A percentile compares a stretch with the other conserved stretches of the same genome.
Conservation (phyloP, 2,888 invertebrate species). For the Protophormia terraenovae region DNA sequence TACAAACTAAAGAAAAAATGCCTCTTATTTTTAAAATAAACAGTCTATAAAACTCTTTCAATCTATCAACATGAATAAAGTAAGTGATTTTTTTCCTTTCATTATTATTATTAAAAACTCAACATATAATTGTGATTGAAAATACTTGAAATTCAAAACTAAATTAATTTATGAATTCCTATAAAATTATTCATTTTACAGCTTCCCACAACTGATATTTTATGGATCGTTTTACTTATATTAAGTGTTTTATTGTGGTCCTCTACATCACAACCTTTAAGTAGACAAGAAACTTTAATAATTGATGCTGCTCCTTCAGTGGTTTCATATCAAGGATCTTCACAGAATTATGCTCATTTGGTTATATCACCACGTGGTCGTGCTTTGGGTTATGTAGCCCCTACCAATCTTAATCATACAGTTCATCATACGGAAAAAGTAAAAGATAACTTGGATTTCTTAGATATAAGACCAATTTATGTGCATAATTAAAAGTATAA, state of each 20-base stretch:
- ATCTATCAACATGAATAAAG: constrained; percentile 62
- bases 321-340: constrained; percentile 78
- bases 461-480: constrained; percentile 75
- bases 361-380: constrained; percentile 78
- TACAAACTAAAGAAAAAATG: constrained; percentile 45
- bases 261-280: constrained; percentile 30
- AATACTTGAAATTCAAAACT: not conserved
- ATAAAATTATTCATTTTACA: constrained; percentile 1
- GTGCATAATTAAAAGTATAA: too few relatives aligned
- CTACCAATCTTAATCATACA: constrained; percentile 76
- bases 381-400: constrained; percentile 76
- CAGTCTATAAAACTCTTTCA: constrained; percentile 60
- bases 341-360: constrained; percentile 76
- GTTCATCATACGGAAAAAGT: constrained; percentile 71
- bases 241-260: not conserved
- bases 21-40: constrained; percentile 47
- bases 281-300: constrained; percentile 69
- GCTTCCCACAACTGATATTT: not conserved
- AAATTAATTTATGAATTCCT: not conserved
- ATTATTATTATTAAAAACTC: too few relatives aligned
- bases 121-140: too few relatives aligned
- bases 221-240: constrained; percentile 28
- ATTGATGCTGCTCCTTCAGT: constrained; percentile 77
- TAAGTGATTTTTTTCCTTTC: constrained; percentile 39
- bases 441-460: constrained; percentile 65